These are phyloP conservation scores for Cremastobaeus sp. DNA, from an alignment of 2,888 invertebrate genomes.

Conservation along the genomic window DNA sequence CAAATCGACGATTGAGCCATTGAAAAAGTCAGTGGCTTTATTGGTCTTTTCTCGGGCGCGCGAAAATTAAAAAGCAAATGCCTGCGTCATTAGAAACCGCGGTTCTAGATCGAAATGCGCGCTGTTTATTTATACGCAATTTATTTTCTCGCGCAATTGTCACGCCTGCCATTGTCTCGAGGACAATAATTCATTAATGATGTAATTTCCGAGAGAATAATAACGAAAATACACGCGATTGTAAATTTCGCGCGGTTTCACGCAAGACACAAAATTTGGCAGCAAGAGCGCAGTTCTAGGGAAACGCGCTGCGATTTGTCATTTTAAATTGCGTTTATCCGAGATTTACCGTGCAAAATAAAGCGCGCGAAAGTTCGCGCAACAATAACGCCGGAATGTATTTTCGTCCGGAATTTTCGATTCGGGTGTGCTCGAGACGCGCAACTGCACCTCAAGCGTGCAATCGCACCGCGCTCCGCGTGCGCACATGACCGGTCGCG, in stretches of 20 bases:
- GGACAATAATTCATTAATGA: conserved; percentile 24
- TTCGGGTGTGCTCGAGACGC: too few species aligned
- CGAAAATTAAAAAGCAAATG: too few species aligned
- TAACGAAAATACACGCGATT: conserved; percentile 35
- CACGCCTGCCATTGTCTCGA: neutral
- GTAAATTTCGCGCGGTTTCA: conserved; percentile 31
- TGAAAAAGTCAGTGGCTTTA: too few species aligned
- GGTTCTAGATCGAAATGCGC: too few species aligned
- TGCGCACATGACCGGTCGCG: too few species aligned
- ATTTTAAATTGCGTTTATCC: conserved; percentile 54
- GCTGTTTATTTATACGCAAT: too few species aligned
- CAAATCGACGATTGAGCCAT: too few species aligned
- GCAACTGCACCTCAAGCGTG: too few species aligned
- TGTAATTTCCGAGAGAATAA: conserved; percentile 19
- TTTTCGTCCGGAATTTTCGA: conserved; percentile 37
- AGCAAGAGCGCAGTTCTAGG: conserved; percentile 36
- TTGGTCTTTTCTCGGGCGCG: too few species aligned
- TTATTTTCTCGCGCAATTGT: neutral
- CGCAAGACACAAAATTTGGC: conserved; percentile 41
- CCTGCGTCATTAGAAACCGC: too few species aligned
- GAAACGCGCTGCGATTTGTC: conserved; percentile 50
- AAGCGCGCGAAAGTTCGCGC: conserved; percentile 20
- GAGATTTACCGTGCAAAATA: conserved; percentile 43
- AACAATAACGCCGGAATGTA: conserved; percentile 48
- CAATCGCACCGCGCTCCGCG: neutral